Conservation (phyloP, 37 sponge, comb jelly and placozoan species). For the Geodia barretti region DNA sequence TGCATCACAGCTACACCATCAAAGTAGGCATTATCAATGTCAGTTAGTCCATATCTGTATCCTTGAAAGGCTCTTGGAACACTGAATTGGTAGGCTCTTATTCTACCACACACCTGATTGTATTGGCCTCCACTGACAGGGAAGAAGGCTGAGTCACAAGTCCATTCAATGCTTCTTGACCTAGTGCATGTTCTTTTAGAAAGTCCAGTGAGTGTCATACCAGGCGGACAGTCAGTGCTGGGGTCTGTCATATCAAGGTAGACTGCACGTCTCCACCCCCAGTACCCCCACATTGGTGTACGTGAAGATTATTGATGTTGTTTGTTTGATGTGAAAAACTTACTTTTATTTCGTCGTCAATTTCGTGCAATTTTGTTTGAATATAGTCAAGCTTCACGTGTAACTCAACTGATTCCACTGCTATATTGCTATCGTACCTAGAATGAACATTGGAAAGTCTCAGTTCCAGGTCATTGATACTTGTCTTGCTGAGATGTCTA, state of each 20-base stretch:
- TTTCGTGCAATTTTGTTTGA: neutral
- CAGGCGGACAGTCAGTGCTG: neutral
- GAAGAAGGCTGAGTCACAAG: neutral
- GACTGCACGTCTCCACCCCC: neutral
- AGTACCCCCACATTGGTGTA: slow-evolving; percentile 5
- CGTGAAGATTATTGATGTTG: neutral
- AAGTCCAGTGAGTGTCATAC: neutral
- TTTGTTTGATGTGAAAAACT: neutral
- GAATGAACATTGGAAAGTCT: neutral
- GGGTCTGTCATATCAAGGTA: slow-evolving; percentile 15
- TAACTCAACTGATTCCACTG: neutral
- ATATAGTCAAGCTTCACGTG: neutral
- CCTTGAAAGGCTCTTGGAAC: no score
- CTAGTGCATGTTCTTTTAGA: neutral
- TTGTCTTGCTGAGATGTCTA: neutral
- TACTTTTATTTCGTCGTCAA: neutral
- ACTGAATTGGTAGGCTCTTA: neutral
- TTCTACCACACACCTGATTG: neutral
- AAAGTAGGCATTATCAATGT: neutral
- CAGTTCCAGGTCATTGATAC: neutral
- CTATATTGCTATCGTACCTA: neutral
- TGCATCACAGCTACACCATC: slow-evolving; percentile 14
- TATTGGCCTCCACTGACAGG: neutral
- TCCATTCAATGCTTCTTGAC: neutral
- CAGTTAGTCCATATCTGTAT: neutral